A percentile compares a stretch with the other conserved stretches of the same genome.
Conservation (phyloP, 2,113 vertebrate species). For the Paramormyrops kingsleyae region DNA sequence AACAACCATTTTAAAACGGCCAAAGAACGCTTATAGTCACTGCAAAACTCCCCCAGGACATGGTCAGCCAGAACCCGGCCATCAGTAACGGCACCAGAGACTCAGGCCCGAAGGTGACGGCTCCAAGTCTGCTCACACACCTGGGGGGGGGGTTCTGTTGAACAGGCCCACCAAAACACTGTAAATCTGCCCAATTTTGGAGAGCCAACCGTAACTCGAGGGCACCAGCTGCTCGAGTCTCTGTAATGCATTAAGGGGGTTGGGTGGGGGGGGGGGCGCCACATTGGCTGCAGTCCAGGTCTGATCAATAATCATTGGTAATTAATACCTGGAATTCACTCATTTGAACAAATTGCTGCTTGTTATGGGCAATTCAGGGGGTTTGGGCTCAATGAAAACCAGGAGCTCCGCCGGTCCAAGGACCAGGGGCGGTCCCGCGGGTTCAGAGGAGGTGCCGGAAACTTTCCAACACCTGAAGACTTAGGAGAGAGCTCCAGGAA, state of each 20-base stretch:
- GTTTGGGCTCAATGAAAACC: not conserved
- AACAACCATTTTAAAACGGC: not conserved
- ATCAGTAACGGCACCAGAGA: not conserved
- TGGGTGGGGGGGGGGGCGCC: no score
- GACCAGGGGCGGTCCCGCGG: not conserved
- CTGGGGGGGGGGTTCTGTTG: not conserved
- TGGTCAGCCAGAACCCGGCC: not conserved
- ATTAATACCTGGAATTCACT: conserved; percentile 10
- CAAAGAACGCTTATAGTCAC: not conserved
- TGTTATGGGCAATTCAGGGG: not conserved
- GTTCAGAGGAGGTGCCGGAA: not conserved
- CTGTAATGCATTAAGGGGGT: not conserved
- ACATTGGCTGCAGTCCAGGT: not conserved
- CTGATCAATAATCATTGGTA: conserved; percentile 8
- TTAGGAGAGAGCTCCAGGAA: not conserved
- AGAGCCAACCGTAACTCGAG: not conserved
- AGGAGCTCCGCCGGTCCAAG: not conserved
- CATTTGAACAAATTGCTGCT: conserved; percentile 14
- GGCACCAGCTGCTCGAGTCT: not conserved
- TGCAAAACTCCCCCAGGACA: not conserved
- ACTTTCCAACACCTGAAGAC: not conserved
- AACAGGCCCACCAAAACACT: not conserved
- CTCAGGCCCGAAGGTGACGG: not conserved
- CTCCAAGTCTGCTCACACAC: not conserved
- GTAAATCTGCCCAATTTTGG: not conserved